A percentile compares a stretch with the other conserved stretches of the same genome.
phyloP scores from a whole-genome alignment of 2,888 invertebrate species.

The Chrysolina haemoptera region DNA sequence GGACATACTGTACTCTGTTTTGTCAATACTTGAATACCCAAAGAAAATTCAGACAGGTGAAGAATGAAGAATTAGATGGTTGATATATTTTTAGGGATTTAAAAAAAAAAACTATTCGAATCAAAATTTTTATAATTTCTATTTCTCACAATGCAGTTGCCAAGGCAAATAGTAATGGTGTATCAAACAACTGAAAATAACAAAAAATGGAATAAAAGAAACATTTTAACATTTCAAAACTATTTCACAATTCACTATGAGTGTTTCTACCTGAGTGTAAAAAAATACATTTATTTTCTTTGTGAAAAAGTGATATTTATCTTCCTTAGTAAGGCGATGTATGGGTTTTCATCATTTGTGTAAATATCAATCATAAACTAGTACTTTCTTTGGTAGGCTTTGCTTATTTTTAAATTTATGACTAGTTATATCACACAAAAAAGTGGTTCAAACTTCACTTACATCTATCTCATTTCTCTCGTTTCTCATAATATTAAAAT shows the following conservation, averaged over 20 bases:
- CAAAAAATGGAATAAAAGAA: constrained; percentile 47
- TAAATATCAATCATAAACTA: constrained; percentile 59
- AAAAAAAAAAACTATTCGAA: constrained; percentile 22
- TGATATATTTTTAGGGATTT: neutral
- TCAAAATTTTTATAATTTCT: constrained; percentile 35
- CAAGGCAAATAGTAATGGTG: constrained; percentile 22
- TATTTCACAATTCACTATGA: constrained; percentile 45
- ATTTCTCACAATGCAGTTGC: constrained; percentile 25
- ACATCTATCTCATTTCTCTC: constrained; percentile 30
- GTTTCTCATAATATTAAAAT: constrained; percentile 13
- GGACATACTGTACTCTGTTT: no score
- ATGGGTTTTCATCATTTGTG: constrained; percentile 45
- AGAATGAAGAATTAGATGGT: no score
- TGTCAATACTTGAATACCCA: no score
- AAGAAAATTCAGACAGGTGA: no score
- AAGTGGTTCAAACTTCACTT: constrained; percentile 47
- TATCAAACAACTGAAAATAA: constrained; percentile 28
- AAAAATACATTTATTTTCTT: constrained; percentile 63
- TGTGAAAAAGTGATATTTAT: constrained; percentile 59
- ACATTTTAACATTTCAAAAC: constrained; percentile 44
- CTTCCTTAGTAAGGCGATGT: constrained; percentile 56
- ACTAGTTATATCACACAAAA: constrained; percentile 67
- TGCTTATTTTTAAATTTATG: constrained; percentile 60
- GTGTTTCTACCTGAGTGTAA: constrained; percentile 64
- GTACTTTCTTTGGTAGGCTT: constrained; percentile 67